Conservation (phyloP, 2,888 invertebrate genomes). For the Trichacis sp. region DNA sequence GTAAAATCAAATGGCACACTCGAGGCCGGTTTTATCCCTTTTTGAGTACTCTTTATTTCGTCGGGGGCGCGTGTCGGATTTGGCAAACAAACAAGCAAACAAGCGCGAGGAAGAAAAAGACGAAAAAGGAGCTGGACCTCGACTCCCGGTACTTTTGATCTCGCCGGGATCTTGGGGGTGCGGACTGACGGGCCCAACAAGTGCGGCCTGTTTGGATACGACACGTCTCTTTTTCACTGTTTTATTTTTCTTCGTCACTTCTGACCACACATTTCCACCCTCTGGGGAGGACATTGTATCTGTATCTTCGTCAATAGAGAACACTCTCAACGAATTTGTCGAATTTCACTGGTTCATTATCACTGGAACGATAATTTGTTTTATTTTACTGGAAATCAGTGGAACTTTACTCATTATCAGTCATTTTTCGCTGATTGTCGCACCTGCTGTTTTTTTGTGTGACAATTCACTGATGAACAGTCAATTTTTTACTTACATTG, state of each 20-base stretch:
- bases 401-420: too few relatives aligned
- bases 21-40: slow-evolving; percentile 21
- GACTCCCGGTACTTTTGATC: slow-evolving; percentile 51
- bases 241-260: slow-evolving; percentile 30
- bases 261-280: slow-evolving; percentile 14
- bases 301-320: too few relatives aligned
- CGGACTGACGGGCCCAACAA: slow-evolving; percentile 34
- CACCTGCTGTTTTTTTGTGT: too few relatives aligned
- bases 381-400: too few relatives aligned
- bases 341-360: too few relatives aligned
- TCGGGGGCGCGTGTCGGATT: slow-evolving; percentile 31
- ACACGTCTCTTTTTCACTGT: slow-evolving; percentile 22
- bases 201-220: slow-evolving; percentile 39
- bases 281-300: too few relatives aligned
- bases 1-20: too few relatives aligned
- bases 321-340: too few relatives aligned
- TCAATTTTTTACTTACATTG: too few relatives aligned
- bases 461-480: too few relatives aligned
- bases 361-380: too few relatives aligned
- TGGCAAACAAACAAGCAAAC: slow-evolving; percentile 23
- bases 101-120: slow-evolving; percentile 29
- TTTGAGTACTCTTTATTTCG: slow-evolving; percentile 13
- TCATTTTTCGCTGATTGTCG: too few relatives aligned
- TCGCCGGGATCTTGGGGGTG: slow-evolving; percentile 49
- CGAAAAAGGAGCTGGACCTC: neutral